phyloP scores from a whole-genome alignment of 2,888 invertebrate genomes.

The Rhyacophila evoluta region DNA sequence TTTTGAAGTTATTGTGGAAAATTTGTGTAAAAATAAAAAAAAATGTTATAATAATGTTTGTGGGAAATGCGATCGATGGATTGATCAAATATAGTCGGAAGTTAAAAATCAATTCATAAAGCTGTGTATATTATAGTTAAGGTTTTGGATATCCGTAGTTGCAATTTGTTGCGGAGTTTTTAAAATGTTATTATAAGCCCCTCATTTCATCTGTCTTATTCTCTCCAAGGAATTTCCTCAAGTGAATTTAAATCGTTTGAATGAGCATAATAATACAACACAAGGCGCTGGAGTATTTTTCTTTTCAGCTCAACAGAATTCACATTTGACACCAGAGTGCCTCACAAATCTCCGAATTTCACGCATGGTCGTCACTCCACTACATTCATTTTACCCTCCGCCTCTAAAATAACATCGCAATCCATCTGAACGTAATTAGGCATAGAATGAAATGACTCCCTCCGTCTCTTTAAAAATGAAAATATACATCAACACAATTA shows the following conservation, averaged over 20 bases:
- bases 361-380: conserved; percentile 38
- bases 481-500: conserved; percentile 33
- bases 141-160: too few species aligned
- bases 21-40: too few species aligned
- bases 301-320: neutral
- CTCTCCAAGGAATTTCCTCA: neutral
- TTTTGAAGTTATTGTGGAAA: too few species aligned
- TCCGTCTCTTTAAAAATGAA: conserved; percentile 14
- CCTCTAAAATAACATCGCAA: conserved; percentile 57
- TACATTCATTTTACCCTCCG: conserved; percentile 57
- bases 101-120: too few species aligned
- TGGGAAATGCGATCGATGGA: too few species aligned
- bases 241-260: conserved; percentile 8
- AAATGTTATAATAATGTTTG: too few species aligned
- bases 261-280: conserved; percentile 6
- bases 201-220: too few species aligned
- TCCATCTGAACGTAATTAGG: conserved; percentile 47
- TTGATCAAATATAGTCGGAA: too few species aligned
- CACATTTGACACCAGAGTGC: neutral
- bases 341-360: conserved; percentile 47
- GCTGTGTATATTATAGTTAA: too few species aligned
- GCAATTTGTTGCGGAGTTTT: too few species aligned
- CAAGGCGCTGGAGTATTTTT: neutral
- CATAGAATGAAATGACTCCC: conserved; percentile 30
- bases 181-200: too few species aligned